These are phyloP conservation scores for Melinaea menophilus DNA, from an alignment of 2,888 invertebrate genomes.

Conservation along the genomic window DNA sequence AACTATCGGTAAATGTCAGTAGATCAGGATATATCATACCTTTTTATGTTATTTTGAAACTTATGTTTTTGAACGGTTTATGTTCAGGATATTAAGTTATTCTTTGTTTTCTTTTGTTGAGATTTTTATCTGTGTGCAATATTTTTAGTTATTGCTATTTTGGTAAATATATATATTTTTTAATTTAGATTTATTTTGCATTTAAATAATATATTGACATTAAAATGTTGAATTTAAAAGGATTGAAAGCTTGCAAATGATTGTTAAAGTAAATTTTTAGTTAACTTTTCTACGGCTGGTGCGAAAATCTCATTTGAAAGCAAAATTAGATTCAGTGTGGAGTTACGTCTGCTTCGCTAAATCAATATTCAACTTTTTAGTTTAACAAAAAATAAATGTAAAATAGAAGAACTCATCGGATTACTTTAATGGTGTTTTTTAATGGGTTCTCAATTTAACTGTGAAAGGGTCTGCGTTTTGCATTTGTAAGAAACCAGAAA, in stretches of 20 bases:
- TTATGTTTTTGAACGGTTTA: constrained; percentile 7
- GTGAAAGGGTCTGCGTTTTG: constrained; percentile 14
- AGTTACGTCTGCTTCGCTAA: constrained; percentile 6
- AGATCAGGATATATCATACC: constrained; percentile 36
- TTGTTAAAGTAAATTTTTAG: constrained; percentile 5
- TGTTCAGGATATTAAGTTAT: not conserved
- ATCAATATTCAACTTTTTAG: constrained; percentile 1
- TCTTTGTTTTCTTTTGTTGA: too few relatives aligned
- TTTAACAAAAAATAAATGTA: not conserved
- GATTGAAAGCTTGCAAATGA: not conserved
- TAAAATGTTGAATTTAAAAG: too few relatives aligned
- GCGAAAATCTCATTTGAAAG: constrained; percentile 6
- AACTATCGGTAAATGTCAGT: constrained; percentile 63
- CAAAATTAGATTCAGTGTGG: constrained; percentile 2
- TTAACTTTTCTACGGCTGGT: constrained; percentile 2
- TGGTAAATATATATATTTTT: too few relatives aligned
- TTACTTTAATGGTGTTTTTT: not conserved
- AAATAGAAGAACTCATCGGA: not conserved
- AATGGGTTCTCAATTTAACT: not conserved
- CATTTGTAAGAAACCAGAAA: constrained; percentile 27
- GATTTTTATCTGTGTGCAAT: too few relatives aligned
- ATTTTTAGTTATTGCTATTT: too few relatives aligned
- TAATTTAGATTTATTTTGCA: too few relatives aligned
- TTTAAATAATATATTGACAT: too few relatives aligned
- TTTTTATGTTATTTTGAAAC: constrained; percentile 23